Percentiles rank a stretch among this genome's conserved stretches.
Conservation (phyloP, 2,797 vertebrate species). For the Channa striata region DNA sequence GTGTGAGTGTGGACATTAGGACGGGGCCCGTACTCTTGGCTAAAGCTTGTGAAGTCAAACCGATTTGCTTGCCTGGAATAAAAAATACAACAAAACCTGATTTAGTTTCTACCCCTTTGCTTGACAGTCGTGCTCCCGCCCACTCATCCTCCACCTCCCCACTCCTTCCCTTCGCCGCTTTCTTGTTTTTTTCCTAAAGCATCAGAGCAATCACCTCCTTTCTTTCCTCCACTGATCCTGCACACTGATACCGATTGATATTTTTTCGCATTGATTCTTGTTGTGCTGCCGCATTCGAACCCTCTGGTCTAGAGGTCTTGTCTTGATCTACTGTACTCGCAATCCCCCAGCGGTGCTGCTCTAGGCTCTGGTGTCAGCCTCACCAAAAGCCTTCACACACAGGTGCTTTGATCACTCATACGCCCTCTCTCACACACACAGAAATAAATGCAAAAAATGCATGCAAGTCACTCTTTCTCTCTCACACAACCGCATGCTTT, state of each 20-base stretch:
- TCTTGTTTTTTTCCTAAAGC: slow-evolving; percentile 65
- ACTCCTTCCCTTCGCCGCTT: slow-evolving; percentile 18
- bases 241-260: slow-evolving; percentile 65
- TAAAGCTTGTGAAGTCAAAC: slow-evolving; percentile 33
- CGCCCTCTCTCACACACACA: slow-evolving; percentile 31
- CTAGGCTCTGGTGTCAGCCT: slow-evolving; percentile 70
- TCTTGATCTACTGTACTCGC: slow-evolving; percentile 74
- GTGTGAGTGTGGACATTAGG: slow-evolving; percentile 38
- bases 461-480: slow-evolving; percentile 61
- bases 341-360: slow-evolving; percentile 69
- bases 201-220: slow-evolving; percentile 55
- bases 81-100: slow-evolving; percentile 39
- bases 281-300: slow-evolving; percentile 63
- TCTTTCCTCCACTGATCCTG: slow-evolving; percentile 46
- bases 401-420: slow-evolving; percentile 75
- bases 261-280: slow-evolving; percentile 69
- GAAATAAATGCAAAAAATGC: slow-evolving; percentile 58
- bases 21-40: slow-evolving; percentile 10
- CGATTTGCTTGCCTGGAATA: slow-evolving; percentile 28
- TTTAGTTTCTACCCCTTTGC: slow-evolving; percentile 42
- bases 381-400: slow-evolving; percentile 70
- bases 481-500: slow-evolving; percentile 60
- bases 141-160: slow-evolving; percentile 28
- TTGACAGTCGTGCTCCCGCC: slow-evolving; percentile 42
- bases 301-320: slow-evolving; percentile 70